phyloP scores from a whole-genome alignment of 2,888 invertebrate species.

The Cremastinae sp. region DNA sequence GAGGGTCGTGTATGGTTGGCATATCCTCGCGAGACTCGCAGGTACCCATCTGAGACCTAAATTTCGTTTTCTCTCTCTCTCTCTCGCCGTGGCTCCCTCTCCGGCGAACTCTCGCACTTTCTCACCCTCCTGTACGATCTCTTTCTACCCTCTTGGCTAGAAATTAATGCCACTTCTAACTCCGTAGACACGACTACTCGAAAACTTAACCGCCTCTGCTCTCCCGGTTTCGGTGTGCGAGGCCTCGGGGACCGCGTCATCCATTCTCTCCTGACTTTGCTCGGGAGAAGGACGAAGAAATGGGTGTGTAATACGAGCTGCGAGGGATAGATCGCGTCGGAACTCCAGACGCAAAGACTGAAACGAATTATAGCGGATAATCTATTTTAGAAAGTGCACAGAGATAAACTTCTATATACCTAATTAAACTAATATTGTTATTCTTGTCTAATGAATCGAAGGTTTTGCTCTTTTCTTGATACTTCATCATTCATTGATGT shows the following conservation, averaged over 20 bases:
- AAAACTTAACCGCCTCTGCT: conserved; percentile 69
- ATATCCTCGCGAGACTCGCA: conserved; percentile 45
- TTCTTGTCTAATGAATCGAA: conserved; percentile 44
- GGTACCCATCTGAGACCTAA: conserved; percentile 54
- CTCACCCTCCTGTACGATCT: conserved; percentile 34
- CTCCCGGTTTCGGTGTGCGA: conserved; percentile 43
- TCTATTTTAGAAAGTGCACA: conserved; percentile 40
- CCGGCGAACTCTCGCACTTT: conserved; percentile 25
- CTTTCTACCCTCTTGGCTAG: conserved; percentile 57
- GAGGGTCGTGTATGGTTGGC: conserved; percentile 9
- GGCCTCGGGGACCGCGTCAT: conserved; percentile 70
- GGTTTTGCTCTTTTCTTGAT: conserved; percentile 10
- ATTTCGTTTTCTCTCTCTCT: conserved; percentile 45
- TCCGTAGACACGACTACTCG: conserved; percentile 72
- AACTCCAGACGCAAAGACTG: conserved; percentile 2
- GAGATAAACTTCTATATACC: not conserved
- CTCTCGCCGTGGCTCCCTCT: conserved; percentile 32
- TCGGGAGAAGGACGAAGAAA: conserved; percentile 27
- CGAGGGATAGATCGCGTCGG: conserved; percentile 9
- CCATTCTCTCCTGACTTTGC: conserved; percentile 68
- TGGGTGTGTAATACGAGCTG: conserved; percentile 50
- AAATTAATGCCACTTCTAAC: conserved; percentile 74
- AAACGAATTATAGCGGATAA: conserved; percentile 15
- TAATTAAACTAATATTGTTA: too few relatives aligned
- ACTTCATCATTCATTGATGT: not conserved